These are phyloP conservation scores for Fissipunctia ypsillon DNA, from an alignment of 2,888 invertebrate species.

Conservation along the genomic window DNA sequence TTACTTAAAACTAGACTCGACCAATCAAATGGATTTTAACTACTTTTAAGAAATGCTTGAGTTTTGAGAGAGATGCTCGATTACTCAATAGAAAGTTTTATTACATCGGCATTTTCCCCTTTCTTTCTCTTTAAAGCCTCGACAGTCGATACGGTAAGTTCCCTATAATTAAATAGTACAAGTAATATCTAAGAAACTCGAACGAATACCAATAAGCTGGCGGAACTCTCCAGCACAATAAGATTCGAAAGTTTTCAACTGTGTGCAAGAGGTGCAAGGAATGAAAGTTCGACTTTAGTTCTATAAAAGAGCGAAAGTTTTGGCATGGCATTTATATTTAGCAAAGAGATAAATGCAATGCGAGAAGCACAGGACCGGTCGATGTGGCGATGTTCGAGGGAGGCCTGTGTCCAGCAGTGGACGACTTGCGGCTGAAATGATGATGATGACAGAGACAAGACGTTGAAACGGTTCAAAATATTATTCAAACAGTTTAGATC, in stretches of 20 bases:
- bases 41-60: too few relatives aligned
- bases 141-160: slow-evolving; percentile 43
- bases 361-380: too few relatives aligned
- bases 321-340: not conserved
- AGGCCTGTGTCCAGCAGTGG: too few relatives aligned
- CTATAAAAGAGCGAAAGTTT: not conserved
- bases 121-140: slow-evolving; percentile 11
- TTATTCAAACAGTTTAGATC: not conserved
- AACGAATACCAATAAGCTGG: slow-evolving; percentile 74
- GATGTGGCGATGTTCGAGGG: not conserved
- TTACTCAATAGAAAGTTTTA: not conserved
- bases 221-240: slow-evolving; percentile 70
- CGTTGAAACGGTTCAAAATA: not conserved
- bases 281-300: slow-evolving; percentile 26
- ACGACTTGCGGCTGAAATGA: not conserved
- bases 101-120: not conserved
- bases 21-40: too few relatives aligned
- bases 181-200: slow-evolving; percentile 62
- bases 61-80: too few relatives aligned
- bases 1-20: too few relatives aligned
- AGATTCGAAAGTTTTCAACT: slow-evolving; percentile 72
- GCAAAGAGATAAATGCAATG: not conserved
- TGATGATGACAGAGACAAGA: not conserved
- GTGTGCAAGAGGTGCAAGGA: slow-evolving; percentile 51
- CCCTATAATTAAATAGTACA: slow-evolving; percentile 61